These are phyloP conservation scores for Psittacula echo DNA, from an alignment of 2,797 vertebrate species.

Conservation along the genomic window DNA sequence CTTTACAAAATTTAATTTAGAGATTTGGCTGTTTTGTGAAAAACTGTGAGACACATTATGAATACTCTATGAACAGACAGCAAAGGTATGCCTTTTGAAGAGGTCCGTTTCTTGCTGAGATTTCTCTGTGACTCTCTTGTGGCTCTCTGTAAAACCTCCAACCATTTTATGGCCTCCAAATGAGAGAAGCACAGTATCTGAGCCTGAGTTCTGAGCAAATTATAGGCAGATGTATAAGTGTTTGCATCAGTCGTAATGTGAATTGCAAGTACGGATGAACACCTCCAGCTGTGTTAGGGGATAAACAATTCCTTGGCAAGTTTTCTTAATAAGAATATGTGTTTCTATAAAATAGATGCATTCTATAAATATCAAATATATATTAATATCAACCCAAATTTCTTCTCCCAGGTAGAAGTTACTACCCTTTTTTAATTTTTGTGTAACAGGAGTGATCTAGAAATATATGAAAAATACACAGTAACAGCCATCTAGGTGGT, in stretches of 20 bases:
- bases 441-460: background rate
- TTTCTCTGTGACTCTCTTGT: background rate
- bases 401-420: background rate
- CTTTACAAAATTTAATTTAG: background rate
- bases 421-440: background rate
- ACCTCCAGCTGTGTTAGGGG: background rate
- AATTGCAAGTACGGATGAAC: background rate
- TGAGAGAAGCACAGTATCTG: background rate
- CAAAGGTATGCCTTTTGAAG: background rate
- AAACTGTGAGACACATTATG: background rate
- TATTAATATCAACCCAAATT: background rate
- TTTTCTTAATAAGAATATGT: background rate
- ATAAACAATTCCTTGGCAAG: background rate
- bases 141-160: background rate
- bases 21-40: background rate
- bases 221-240: background rate
- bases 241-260: background rate
- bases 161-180: background rate
- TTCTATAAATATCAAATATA: background rate
- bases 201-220: background rate
- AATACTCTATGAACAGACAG: background rate
- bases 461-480: background rate
- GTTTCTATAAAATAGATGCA: background rate
- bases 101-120: background rate
- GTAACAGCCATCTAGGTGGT: background rate